Evolutionary conservation across 2,113 vertebrate genomes (phyloP).

Genomic region (Zosterops japonicus): DNA sequence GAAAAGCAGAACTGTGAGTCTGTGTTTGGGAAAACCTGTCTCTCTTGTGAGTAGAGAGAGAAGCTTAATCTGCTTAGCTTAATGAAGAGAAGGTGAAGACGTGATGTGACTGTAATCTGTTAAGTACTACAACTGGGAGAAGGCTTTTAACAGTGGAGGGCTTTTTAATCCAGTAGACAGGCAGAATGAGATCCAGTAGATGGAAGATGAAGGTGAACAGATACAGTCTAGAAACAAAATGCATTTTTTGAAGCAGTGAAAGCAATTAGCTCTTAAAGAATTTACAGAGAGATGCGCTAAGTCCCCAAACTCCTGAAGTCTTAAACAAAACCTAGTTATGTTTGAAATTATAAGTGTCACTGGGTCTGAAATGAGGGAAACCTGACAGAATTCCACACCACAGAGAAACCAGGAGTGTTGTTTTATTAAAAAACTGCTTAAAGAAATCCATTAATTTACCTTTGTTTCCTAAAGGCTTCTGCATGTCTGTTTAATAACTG

Average conservation of each 20-base stretch:
- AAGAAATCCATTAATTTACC: background rate
- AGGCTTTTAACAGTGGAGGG: slow-evolving; percentile 19
- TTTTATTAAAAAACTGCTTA: background rate
- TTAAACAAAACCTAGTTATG: background rate
- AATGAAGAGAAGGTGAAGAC: slow-evolving; percentile 43
- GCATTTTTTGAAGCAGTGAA: background rate
- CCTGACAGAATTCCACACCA: background rate
- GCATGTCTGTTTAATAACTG: background rate
- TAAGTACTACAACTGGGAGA: slow-evolving; percentile 12
- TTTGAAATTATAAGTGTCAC: background rate
- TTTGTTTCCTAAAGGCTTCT: background rate
- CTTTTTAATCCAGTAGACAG: slow-evolving; percentile 19
- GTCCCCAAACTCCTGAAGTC: background rate
- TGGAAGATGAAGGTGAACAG: background rate
- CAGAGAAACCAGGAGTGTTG: background rate
- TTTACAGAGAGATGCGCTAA: background rate
- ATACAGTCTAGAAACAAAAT: background rate
- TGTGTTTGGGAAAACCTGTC: background rate
- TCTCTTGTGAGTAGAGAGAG: background rate
- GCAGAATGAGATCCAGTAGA: background rate
- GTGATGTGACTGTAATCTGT: background rate
- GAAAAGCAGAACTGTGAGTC: background rate
- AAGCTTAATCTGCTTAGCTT: slow-evolving; percentile 57
- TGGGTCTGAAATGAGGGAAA: background rate
- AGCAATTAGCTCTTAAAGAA: slow-evolving; percentile 14